Evolutionary conservation across 2,888 invertebrate genomes (phyloP).

Genomic region (Cacoxenus indagator): DNA sequence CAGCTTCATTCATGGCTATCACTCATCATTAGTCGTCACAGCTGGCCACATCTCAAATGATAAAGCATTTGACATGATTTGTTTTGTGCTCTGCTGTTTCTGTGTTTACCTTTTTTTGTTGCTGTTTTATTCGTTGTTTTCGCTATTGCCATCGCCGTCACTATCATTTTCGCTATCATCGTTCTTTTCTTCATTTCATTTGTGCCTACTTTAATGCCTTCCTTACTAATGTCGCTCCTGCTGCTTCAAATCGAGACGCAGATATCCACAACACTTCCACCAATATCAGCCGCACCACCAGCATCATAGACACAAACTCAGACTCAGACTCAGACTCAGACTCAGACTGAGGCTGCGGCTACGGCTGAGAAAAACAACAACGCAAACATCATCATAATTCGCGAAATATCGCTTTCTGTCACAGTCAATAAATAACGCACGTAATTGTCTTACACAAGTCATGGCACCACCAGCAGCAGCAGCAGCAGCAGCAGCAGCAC

Average conservation of each 20-base stretch:
- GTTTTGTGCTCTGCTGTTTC: not conserved
- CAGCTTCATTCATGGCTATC: not conserved
- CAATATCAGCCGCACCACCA: not conserved
- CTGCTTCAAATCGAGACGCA: not conserved
- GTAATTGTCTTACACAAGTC: constrained; percentile 41
- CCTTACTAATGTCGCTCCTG: too few relatives aligned
- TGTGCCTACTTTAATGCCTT: not conserved
- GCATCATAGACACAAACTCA: too few relatives aligned
- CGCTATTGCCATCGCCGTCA: too few relatives aligned
- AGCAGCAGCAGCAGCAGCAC: too few relatives aligned
- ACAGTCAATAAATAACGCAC: constrained; percentile 47
- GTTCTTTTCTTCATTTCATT: not conserved
- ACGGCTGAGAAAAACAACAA: not conserved
- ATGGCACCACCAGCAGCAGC: not conserved
- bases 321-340: too few relatives aligned
- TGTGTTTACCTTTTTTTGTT: not conserved
- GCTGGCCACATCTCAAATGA: not conserved
- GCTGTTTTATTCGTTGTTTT: not conserved
- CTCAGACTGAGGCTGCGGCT: not conserved
- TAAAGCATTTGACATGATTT: not conserved
- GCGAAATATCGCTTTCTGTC: constrained; percentile 16
- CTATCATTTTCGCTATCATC: too few relatives aligned
- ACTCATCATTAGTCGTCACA: not conserved
- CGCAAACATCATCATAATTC: constrained; percentile 5
- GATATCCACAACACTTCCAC: not conserved